Conservation (phyloP, 2,888 invertebrate genomes). For the Meteorus cinctellus region DNA sequence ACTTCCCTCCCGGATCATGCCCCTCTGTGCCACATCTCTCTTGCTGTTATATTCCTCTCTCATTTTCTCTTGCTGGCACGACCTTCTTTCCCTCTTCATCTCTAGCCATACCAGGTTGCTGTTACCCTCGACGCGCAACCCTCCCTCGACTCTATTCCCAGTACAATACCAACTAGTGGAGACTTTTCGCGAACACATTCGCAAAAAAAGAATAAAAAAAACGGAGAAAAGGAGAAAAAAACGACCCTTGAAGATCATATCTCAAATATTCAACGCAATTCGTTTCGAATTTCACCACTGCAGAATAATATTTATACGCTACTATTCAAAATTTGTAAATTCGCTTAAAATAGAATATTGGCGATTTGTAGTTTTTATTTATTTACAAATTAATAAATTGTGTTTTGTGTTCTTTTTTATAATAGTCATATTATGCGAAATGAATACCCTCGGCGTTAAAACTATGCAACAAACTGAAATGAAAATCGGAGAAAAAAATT, state of each 20-base stretch:
- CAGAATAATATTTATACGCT: conserved; percentile 5
- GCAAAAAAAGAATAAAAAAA: conserved; percentile 20
- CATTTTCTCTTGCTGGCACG: conserved; percentile 34
- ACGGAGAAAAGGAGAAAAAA: conserved; percentile 17
- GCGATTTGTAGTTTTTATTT: not conserved
- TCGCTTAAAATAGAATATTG: not conserved
- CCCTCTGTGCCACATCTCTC: conserved; percentile 46
- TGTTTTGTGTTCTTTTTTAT: not conserved
- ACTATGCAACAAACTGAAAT: conserved; percentile 82
- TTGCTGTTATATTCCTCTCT: conserved; percentile 46
- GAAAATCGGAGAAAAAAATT: conserved; percentile 49
- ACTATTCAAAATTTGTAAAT: not conserved
- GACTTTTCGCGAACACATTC: conserved; percentile 52
- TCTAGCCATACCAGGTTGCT: conserved; percentile 44
- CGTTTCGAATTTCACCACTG: conserved; percentile 29
- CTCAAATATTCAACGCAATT: conserved; percentile 34
- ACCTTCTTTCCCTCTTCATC: conserved; percentile 44
- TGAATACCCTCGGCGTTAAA: conserved; percentile 96
- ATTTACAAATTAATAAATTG: conserved; percentile 28
- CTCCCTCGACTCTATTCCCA: conserved; percentile 54
- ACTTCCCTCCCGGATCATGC: conserved; percentile 54
- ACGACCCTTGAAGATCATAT: conserved; percentile 36
- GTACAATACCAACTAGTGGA: conserved; percentile 62
- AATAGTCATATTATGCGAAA: conserved; percentile 78
- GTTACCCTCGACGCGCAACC: conserved; percentile 48